Conservation (phyloP, 2,797 vertebrate genomes). For the Coluber constrictor region DNA sequence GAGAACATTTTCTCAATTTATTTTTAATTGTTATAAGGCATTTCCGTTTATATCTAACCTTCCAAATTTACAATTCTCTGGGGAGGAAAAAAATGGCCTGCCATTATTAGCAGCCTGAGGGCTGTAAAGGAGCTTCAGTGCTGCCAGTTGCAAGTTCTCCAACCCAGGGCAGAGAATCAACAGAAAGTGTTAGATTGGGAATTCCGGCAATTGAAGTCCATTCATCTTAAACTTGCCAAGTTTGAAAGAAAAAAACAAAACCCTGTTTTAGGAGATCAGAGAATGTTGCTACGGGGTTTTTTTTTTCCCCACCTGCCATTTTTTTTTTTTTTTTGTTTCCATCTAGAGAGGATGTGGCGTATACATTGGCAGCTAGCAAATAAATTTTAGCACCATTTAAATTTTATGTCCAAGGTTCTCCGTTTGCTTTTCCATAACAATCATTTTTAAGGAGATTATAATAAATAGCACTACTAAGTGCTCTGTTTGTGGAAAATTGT, state of each 20-base stretch:
- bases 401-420: neutral
- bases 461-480: slow-evolving; percentile 1
- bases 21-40: neutral
- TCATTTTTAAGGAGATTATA: slow-evolving; percentile 27
- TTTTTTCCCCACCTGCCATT: neutral
- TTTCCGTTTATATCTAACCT: neutral
- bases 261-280: neutral
- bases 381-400: slow-evolving; percentile 8
- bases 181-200: neutral
- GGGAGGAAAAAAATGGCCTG: neutral
- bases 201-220: neutral
- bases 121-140: neutral
- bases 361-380: slow-evolving; percentile 2
- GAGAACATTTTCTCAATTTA: neutral
- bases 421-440: neutral
- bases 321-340: neutral
- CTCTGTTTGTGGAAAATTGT: neutral
- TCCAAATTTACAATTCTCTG: neutral
- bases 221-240: neutral
- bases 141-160: neutral
- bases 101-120: neutral
- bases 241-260: too few species aligned
- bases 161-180: neutral
- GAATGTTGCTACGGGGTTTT: neutral
- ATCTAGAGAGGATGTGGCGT: neutral